Evolutionary conservation across 2,797 vertebrate genomes (phyloP), one percentile per base, ranked within the genome.

Genomic region (Epinephelus malabaricus): DNA sequence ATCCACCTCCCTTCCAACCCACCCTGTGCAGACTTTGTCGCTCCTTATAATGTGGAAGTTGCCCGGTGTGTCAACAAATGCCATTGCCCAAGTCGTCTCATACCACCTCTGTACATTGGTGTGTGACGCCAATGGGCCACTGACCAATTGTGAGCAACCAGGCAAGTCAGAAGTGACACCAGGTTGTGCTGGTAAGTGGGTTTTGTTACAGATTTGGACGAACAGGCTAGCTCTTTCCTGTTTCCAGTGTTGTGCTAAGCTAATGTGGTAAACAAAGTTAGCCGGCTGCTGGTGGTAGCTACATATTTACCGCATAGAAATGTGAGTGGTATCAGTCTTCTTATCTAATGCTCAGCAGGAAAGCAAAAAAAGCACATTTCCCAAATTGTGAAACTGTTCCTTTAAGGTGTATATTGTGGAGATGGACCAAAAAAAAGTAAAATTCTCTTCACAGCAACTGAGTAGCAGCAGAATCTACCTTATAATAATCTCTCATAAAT

Each of bases 401-500:
- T 54, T 45, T 38, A 2, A 71, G 15, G 4, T 51, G 5, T 43
- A 10, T 13, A 6, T 56, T n/a, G 19, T 21, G 17, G 38, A 9
- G 13, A 67, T 53, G 10, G 6, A 50, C 27, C 1, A 27, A 46
- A 21, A 62, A 55, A 43, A 69, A 18, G 46, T 54, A 47, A 17
- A 54, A 63, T n/a, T 82, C 23, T 18, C 46, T 50, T 51, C 11
- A 23, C 69, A 54, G 68, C 4, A n/a, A 46, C 73, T 53, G 18
- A 78, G n/a, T 64, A 51, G 66, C 73, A 69, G 77, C 65, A 79
- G 54, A 79, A 73, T 78, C 51, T 19, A 43, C 46, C 60, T 81
- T 51, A 40, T 69, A 85, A 85, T 76, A 81, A 88, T 81, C 43
- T 73, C 58, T 79, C 77, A 86, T 91, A 89, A 92, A 93, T 89